These are phyloP conservation scores for Cephalopachus bancanus DNA, from an alignment of 2,797 vertebrate species.

Conservation along the genomic window DNA sequence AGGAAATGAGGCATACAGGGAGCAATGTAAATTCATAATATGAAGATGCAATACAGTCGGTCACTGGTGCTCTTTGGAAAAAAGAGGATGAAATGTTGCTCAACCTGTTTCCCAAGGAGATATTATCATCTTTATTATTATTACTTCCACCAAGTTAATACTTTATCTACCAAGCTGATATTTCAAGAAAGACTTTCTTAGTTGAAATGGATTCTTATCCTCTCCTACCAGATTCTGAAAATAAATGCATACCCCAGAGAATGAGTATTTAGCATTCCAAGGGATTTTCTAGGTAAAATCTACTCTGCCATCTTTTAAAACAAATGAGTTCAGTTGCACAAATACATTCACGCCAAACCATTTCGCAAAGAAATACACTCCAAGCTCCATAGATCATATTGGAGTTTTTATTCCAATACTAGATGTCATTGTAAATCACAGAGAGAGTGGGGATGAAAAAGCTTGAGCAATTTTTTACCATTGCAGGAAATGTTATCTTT, in stretches of 20 bases:
- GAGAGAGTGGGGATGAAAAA: constrained; percentile 32
- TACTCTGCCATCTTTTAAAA: constrained; percentile 70
- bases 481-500: neutral
- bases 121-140: constrained; percentile 79
- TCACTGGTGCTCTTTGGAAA: neutral
- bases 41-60: neutral
- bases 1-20: constrained; percentile 28
- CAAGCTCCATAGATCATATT: constrained; percentile 58
- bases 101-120: constrained; percentile 71
- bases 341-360: constrained; percentile 69
- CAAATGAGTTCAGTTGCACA: constrained; percentile 71
- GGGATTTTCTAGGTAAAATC: constrained; percentile 62
- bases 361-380: constrained; percentile 70
- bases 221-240: constrained; percentile 68
- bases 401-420: constrained; percentile 59
- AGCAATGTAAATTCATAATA: constrained; percentile 58
- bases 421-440: constrained; percentile 64
- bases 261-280: constrained; percentile 71
- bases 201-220: constrained; percentile 63
- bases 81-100: constrained; percentile 38
- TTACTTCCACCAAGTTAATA: constrained; percentile 71
- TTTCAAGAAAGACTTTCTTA: constrained; percentile 75
- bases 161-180: constrained; percentile 70
- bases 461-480: neutral
- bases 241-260: constrained; percentile 60